Percentiles rank a stretch among this genome's conserved stretches.
These are phyloP conservation scores for Drosophila funebris DNA, from an alignment of 1,140 invertebrate species.

Conservation along the genomic window DNA sequence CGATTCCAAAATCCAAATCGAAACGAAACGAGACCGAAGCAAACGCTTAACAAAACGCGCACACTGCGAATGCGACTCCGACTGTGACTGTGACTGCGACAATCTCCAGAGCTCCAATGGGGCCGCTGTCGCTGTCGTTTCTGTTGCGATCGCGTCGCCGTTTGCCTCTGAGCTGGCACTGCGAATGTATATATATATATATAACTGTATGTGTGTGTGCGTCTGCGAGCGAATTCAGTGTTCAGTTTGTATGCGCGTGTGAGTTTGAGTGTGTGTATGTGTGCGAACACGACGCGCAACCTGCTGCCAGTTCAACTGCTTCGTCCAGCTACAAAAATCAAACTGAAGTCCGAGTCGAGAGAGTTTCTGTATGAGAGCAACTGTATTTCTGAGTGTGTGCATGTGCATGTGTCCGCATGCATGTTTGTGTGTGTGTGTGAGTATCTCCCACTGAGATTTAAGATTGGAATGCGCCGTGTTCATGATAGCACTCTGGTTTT, in stretches of 20 bases:
- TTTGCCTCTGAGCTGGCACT: slow-evolving; percentile 54
- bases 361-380: slow-evolving; percentile 39
- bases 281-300: slow-evolving; percentile 41
- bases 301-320: slow-evolving; percentile 59
- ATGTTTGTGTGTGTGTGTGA: slow-evolving; percentile 28
- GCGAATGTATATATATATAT: slow-evolving; percentile 25
- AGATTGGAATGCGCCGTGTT: slow-evolving; percentile 74
- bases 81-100: slow-evolving; percentile 41
- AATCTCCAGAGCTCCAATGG: slow-evolving; percentile 56
- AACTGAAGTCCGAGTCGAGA: slow-evolving; percentile 61
- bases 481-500: slow-evolving; percentile 45
- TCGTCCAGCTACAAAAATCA: slow-evolving; percentile 72
- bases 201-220: slow-evolving; percentile 38
- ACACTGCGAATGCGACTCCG: slow-evolving; percentile 42
- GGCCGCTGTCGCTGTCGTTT: slow-evolving; percentile 24
- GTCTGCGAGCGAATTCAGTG: slow-evolving; percentile 17
- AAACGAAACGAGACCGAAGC: slow-evolving; percentile 41
- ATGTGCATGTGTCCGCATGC: slow-evolving; percentile 1
- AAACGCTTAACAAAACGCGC: slow-evolving; percentile 47
- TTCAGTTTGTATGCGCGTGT: slow-evolving; percentile 12
- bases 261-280: slow-evolving; percentile 17
- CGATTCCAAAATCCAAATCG: slow-evolving; percentile 35
- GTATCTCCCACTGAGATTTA: slow-evolving; percentile 75
- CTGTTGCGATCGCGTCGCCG: slow-evolving; percentile 38
- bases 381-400: slow-evolving; percentile 11